Base-by-base conservation (phyloP, 2,113 vertebrate species). In the Pteronura brasiliensis region DNA sequence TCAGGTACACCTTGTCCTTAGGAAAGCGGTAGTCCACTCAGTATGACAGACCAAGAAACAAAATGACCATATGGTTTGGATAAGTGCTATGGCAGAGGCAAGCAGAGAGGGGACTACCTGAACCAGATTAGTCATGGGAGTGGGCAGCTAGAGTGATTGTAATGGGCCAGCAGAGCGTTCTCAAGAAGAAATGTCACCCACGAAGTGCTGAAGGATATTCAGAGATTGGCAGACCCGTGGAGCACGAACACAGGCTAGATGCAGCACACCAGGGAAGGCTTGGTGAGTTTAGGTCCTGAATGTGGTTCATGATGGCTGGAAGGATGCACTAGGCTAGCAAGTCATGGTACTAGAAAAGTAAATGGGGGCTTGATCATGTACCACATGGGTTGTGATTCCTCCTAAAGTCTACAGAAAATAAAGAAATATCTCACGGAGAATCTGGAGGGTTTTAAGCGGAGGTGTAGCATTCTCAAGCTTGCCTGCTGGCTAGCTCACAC, bases 191-290 rank as follows among this genome's bases (percentile, higher is more conserved):
- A 67, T 0, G 3, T 88, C 0, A 0, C 29, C 52, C n/a, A 10
- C 77, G 72, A 14, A 7, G 20, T 81, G 34, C 61, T 67, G 65
- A 76, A 52, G 39, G 52, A 17, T 5, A 25, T 4, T 25, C 31
- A 4, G 72, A 25, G 63, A 4, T 67, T 57, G 39, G 36, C 57
- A 34, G 76, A 42, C 52, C 52, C 18, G 8, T 13, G 67, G 61
- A 29, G 21, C 59, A 17, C 0, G 8, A 17, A 0, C 27, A 1
- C 1, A 36, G 57, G 29, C 21, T 47, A 14, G 11, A 2, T 27
- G 42, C 12, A 27, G 7, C 69, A 49, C 0, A 29, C 36, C 39
- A 18, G 80, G 0, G 1, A 55, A 59, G 52, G 18, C 29, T 29
- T 25, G 13, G 20, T 27, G 42, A 47, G 29, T 8, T 36, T 6